Evolutionary conservation across 2,797 vertebrate species (phyloP).

Genomic region (Hafferia zeledoni): DNA sequence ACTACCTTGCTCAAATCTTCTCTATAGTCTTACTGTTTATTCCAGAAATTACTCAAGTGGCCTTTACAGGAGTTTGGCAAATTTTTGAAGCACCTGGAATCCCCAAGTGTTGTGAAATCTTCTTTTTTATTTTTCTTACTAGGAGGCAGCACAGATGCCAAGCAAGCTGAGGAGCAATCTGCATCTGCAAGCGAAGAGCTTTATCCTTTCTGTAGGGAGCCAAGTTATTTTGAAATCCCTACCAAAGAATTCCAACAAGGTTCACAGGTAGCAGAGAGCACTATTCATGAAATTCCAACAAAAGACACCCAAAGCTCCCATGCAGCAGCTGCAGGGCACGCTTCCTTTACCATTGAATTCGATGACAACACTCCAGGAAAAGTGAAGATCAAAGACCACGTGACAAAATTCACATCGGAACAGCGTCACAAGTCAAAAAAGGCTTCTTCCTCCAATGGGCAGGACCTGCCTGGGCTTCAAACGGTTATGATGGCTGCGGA

Average conservation of each 20-base stretch:
- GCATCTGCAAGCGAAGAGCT: slow-evolving; percentile 82
- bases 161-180: slow-evolving; percentile 82
- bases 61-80: slow-evolving; percentile 26
- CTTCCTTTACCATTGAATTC: slow-evolving; percentile 98
- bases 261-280: slow-evolving; percentile 82
- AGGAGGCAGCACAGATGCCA: slow-evolving; percentile 85
- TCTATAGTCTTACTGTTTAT: slow-evolving; percentile 8
- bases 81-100: slow-evolving; percentile 41
- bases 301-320: slow-evolving; percentile 88
- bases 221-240: slow-evolving; percentile 94
- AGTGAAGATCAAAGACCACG: slow-evolving; percentile 97
- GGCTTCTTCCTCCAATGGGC: slow-evolving; percentile 79
- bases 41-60: slow-evolving; percentile 40
- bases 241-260: slow-evolving; percentile 88
- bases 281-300: slow-evolving; percentile 94
- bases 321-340: slow-evolving; percentile 86
- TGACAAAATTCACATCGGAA: slow-evolving; percentile 89
- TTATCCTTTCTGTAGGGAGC: slow-evolving; percentile 84
- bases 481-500: slow-evolving; percentile 96
- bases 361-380: slow-evolving; percentile 94
- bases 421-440: slow-evolving; percentile 90
- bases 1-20: not conserved
- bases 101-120: slow-evolving; percentile 71
- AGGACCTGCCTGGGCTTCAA: slow-evolving; percentile 92
- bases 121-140: slow-evolving; percentile 73